Base-by-base conservation (phyloP, 2,113 vertebrate species). In the Anguilla japonica region DNA sequence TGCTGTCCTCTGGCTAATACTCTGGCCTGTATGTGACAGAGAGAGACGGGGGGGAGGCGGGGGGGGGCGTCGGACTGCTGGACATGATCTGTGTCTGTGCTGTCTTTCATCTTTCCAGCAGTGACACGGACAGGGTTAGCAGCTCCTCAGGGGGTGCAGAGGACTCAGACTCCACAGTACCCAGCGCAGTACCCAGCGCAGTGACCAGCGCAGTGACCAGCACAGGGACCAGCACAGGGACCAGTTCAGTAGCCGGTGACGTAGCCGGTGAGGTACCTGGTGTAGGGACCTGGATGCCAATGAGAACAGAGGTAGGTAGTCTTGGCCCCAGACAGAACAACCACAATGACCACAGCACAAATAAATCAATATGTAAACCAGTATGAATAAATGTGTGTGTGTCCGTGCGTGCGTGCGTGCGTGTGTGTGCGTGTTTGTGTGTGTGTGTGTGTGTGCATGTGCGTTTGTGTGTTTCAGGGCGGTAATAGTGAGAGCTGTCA, bases 111-210 rank as follows among this genome's bases (percentile, higher is more conserved):
- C 84, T 84, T 34, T 43, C 81, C 40, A 91, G 87, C 81, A 93
- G 91, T 18, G 92, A 92, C 63, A 87, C 63, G 82, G 92, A 92
- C 29, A 93, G 86, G 67, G 53, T 87, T 50, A 91, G 89, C 88
- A 93, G 89, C 83, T 94, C 88, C 41, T 89, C 92, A 86, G 93
- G 92, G 1, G 4, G 39, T 9, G 89, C 91, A 20, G 91, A 94
- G 63, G 91, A 93, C 41, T n/a, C 15, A 60, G 86, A 82, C 80
- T 89, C 84, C 75, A 41, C 81, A 90, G 90, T 87, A 22, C 84
- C 86, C 50, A 83, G 67, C 39, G 88, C 90, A 43, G 92, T 92
- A 85, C 89, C 83, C 50, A 43, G 20, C 0, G 46, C 60, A 22
- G 60, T 89, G 39, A 85, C 85, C 60, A 84, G 63, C 34, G 88